These are phyloP conservation scores for Erythrocercus mccallii DNA, from an alignment of 2,113 vertebrate genomes.

Conservation along the genomic window DNA sequence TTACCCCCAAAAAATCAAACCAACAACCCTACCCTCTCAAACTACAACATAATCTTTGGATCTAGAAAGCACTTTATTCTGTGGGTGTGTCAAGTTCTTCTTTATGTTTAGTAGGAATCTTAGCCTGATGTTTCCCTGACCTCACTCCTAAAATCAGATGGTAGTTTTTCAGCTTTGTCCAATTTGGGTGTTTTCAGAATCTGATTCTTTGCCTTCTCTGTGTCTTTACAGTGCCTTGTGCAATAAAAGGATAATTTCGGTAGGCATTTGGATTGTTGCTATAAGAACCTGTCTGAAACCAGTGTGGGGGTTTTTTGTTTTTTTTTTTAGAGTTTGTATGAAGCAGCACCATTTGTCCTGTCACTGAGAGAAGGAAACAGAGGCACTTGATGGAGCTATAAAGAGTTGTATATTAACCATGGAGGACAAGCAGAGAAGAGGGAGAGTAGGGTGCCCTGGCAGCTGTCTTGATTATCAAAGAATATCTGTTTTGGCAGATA, in stretches of 20 bases:
- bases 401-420: background rate
- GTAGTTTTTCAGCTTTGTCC: background rate
- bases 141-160: background rate
- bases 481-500: slow-evolving; percentile 38
- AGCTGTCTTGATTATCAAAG: slow-evolving; percentile 11
- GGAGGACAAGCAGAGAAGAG: background rate
- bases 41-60: background rate
- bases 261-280: background rate
- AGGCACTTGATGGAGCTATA: background rate
- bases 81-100: background rate
- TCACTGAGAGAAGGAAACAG: background rate
- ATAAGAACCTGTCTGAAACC: background rate
- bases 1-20: background rate
- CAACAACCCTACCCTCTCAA: background rate
- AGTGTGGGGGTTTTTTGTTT: accelerated
- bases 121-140: background rate
- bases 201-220: background rate
- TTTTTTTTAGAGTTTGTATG: background rate
- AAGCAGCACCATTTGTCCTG: background rate
- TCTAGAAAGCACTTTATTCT: background rate
- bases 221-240: background rate
- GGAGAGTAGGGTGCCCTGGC: background rate
- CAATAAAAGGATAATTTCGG: background rate
- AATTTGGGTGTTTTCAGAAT: background rate
- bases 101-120: background rate